Percentiles rank a stretch among this genome's conserved stretches.
Evolutionary conservation across 2,113 vertebrate species (phyloP).

Genomic region (Bambusicola thoracicus): DNA sequence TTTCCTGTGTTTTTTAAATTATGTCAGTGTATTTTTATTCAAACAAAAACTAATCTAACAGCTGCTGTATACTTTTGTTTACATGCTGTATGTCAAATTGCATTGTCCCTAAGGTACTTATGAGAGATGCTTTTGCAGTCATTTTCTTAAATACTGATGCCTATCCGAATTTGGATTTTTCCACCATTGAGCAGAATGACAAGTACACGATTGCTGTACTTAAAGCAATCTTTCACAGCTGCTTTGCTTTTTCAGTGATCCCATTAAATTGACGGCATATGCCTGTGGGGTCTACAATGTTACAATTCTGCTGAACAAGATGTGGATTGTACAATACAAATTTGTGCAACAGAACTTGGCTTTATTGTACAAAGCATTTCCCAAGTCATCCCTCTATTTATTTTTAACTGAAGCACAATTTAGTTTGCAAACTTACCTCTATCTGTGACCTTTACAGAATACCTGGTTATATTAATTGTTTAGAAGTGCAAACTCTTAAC

Average conservation of each 20-base stretch:
- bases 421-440: conserved; percentile 10
- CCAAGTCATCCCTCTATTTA: conserved; percentile 11
- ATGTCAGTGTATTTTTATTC: conserved; percentile 59
- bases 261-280: conserved; percentile 83
- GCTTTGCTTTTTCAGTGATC: conserved; percentile 81
- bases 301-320: conserved; percentile 71
- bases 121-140: conserved; percentile 83
- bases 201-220: conserved; percentile 89
- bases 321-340: conserved; percentile 70
- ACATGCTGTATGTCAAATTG: conserved; percentile 78
- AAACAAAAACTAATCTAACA: conserved; percentile 79
- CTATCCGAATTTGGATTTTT: conserved; percentile 84
- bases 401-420: conserved; percentile 51
- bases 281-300: conserved; percentile 78
- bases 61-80: conserved; percentile 82
- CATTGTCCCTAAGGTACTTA: conserved; percentile 81
- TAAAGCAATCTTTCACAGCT: conserved; percentile 89
- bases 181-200: conserved; percentile 87
- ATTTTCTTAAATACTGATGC: conserved; percentile 90
- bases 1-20: conserved; percentile 35
- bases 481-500: conserved; percentile 37
- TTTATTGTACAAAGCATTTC: conserved; percentile 25
- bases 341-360: conserved; percentile 60
- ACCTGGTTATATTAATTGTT: conserved; percentile 76
- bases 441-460: conserved; percentile 4